Evolutionary conservation across 2,888 invertebrate genomes (phyloP), one percentile per base, ranked within the genome.

Genomic region (Chrysopilus asiliformis): DNA sequence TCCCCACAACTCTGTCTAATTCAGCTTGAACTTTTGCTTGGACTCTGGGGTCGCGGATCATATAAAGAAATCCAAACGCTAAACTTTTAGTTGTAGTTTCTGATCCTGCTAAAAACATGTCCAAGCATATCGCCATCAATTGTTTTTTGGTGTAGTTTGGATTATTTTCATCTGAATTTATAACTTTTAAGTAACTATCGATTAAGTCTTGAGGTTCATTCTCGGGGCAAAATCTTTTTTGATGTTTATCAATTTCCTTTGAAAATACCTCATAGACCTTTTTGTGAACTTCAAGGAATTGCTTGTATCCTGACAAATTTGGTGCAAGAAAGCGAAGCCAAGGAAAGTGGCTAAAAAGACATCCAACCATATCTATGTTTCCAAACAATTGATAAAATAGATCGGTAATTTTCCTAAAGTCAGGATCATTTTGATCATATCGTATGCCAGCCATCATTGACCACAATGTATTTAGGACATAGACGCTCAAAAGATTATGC

Each of bases 71-170:
- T 40, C 77, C 73, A 52, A 85, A 85, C 18, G 79, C 76, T 50
- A 86, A 64, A 20, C 78, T 75, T 55, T 86, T 85, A 34, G 75
- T 78, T 0, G 86, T 85, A 0, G 87, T 87, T 61, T 87, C 87
- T 0, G 85, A 81, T 1, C 86, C 87, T 15, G 86, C 87, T 68
- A 86, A 75, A 49, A 87, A 87, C 70, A 87, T 72, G 49, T 87
- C 87, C 69, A 86, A 67, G 49, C 85, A 84, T 49, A 81, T 74
- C 0, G 84, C 82, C 38, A 86, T 57, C 34, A 87, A 59, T 49
- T 86, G 86, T 7, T 73, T 71, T 54, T 87, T 85, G 45, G 72
- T 67, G 53, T 78, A 74, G 3, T 69, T 70, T 1, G 65, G 57
- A 3, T 67, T 60, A 24, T 62, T 64, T 36, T 70, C 69, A 13